Base-by-base conservation (phyloP, 2,888 invertebrate genomes). In the Leucophora obtusa region DNA sequence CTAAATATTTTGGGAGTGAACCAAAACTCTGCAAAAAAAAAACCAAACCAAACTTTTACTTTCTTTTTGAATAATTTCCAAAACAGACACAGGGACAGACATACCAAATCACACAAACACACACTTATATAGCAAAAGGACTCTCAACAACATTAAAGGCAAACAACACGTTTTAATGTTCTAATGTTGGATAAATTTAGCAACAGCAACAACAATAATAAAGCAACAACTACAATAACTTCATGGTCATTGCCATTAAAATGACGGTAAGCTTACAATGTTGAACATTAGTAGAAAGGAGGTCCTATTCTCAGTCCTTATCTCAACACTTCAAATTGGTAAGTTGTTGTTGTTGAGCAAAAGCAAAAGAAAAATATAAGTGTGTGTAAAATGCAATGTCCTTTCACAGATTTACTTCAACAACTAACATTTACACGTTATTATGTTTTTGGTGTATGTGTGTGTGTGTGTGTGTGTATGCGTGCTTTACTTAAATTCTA, bases 191-290 rank as follows among this genome's bases (percentile, higher is more conserved):
- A 38, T 70, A 74, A 33, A 65, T 74, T 47, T 51, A 54, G 53
- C 60, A 77, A 43, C 66, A 70, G 66, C 63, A 70, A 43, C 54
- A 43, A n/a, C n/a, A 47, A 14, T n/a, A 47, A 47, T 47, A 47
- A 18, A 24, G 9, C 43, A 51, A 65, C 51, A 69, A 58, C 11
- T 47, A 80, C 69, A 70, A 81, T 74, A 69, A 70, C 60, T 77
- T 77, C 77, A 81, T 81, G 81, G 81, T 81, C 81, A 81, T 81
- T 81, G 81, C 81, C 81, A 81, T 77, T 81, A 70, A 77, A 76
- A 69, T 51, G 72, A 58, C 63, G 71, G 68, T 76, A 54, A 51
- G 50, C 35, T 24, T 38, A 33, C 60, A 69, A 33, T 77, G 60
- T 15, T 58, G 21, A 47, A n/a, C 43, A 47, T 47, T 47, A 47